Conservation (phyloP, 2,113 vertebrate species). For the Muntiacus reevesi region DNA sequence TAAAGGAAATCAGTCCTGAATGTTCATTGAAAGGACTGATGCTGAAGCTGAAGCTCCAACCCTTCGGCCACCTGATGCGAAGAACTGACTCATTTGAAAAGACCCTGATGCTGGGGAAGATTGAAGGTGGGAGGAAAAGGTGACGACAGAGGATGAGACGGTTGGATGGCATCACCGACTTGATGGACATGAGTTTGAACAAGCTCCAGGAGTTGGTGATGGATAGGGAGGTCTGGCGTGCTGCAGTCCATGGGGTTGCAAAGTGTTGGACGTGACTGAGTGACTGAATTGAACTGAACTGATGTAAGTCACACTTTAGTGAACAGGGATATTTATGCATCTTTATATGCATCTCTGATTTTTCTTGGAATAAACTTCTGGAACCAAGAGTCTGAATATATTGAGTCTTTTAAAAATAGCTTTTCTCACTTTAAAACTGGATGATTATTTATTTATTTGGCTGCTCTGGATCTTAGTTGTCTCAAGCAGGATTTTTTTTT, state of each 20-base stretch:
- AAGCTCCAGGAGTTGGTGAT: background rate
- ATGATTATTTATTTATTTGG: background rate
- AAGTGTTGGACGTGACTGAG: fast-evolving
- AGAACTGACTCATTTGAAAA: background rate
- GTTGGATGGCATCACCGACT: background rate
- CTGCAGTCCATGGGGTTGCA: fast-evolving
- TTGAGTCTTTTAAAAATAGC: background rate
- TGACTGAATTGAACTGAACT: background rate
- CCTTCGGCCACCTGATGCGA: background rate
- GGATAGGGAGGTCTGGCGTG: background rate
- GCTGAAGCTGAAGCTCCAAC: background rate
- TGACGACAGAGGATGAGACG: fast-evolving
- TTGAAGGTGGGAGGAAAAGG: background rate
- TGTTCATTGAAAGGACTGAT: background rate
- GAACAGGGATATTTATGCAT: fast-evolving
- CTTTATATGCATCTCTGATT: background rate
- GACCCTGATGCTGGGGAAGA: background rate
- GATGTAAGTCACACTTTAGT: background rate
- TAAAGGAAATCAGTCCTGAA: background rate
- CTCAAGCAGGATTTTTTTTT: background rate
- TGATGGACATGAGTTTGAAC: background rate
- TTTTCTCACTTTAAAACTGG: background rate
- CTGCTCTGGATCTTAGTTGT: background rate
- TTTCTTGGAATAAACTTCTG: background rate
- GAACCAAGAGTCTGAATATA: background rate